A percentile compares a stretch with the other conserved stretches of the same genome.
These are phyloP conservation scores for Gerris lacustris DNA, from an alignment of 2,888 invertebrate genomes.

Conservation along the genomic window DNA sequence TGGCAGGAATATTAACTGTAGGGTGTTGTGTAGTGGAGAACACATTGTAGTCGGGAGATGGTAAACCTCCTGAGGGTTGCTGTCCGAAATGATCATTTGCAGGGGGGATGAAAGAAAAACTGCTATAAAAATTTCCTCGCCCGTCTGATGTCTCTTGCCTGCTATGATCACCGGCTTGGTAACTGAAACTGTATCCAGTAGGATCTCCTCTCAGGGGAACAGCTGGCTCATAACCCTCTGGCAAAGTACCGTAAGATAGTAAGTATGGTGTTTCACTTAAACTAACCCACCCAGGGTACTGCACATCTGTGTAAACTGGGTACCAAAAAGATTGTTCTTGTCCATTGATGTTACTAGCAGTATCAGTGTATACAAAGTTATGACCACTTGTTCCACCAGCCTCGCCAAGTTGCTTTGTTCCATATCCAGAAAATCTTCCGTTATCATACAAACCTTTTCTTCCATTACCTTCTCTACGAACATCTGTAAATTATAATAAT, in stretches of 20 bases:
- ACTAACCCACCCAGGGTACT: background rate
- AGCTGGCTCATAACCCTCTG: background rate
- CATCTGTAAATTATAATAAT: too few relatives aligned
- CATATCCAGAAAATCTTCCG: too few relatives aligned
- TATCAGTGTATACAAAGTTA: too few relatives aligned
- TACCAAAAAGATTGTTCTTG: background rate
- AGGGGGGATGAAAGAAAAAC: background rate
- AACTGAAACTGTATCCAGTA: background rate
- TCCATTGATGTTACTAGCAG: too few relatives aligned
- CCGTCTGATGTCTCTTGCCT: background rate
- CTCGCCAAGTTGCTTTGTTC: too few relatives aligned
- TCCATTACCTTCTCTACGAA: too few relatives aligned
- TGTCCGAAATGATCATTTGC: background rate
- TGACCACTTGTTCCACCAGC: too few relatives aligned
- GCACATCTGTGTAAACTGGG: background rate
- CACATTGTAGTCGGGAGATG: too few relatives aligned
- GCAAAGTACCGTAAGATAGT: background rate
- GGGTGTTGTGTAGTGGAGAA: too few relatives aligned
- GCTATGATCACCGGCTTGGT: background rate
- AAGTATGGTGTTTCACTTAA: background rate
- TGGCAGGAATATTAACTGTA: too few relatives aligned
- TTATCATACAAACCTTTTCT: too few relatives aligned
- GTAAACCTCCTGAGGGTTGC: too few relatives aligned
- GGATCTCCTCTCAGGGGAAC: background rate
- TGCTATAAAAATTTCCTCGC: conserved; percentile 3